Conservation (phyloP, 1,140 invertebrate genomes). For the Delia radicum region DNA sequence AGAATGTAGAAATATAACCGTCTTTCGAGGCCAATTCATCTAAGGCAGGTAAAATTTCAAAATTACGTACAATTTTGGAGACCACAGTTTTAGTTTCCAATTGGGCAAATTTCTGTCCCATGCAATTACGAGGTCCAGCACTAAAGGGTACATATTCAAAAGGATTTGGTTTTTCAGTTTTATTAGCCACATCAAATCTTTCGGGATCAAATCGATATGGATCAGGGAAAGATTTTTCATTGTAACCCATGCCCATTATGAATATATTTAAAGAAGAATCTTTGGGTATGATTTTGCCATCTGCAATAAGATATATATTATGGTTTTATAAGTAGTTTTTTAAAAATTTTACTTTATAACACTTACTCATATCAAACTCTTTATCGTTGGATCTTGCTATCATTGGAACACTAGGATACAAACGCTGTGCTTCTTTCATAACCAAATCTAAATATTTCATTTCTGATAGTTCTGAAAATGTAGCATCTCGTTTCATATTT, state of each 20-base stretch:
- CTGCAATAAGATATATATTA: conserved; percentile 24
- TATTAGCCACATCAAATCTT: conserved; percentile 62
- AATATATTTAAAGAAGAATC: conserved; percentile 38
- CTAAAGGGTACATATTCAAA: conserved; percentile 65
- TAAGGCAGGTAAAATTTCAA: conserved; percentile 43
- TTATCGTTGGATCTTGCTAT: conserved; percentile 59
- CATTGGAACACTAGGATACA: conserved; percentile 70
- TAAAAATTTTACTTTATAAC: not conserved
- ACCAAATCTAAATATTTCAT: conserved; percentile 69
- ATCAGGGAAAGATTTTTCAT: conserved; percentile 64
- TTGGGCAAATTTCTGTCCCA: conserved; percentile 58
- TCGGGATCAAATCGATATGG: conserved; percentile 76
- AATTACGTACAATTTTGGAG: conserved; percentile 55
- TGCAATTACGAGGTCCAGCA: conserved; percentile 50
- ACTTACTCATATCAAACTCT: conserved; percentile 43
- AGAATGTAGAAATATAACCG: conserved; percentile 37
- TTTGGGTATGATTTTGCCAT: conserved; percentile 39
- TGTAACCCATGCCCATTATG: conserved; percentile 39
- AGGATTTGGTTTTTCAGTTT: conserved; percentile 49
- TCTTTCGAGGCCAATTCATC: conserved; percentile 43
- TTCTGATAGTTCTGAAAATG: conserved; percentile 62
- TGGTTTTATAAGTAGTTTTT: not conserved
- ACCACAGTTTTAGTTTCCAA: conserved; percentile 57
- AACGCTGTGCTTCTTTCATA: conserved; percentile 64
- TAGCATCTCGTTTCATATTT: conserved; percentile 55